Conservation (phyloP, 1,140 invertebrate species). For the Subanguina moxae region DNA sequence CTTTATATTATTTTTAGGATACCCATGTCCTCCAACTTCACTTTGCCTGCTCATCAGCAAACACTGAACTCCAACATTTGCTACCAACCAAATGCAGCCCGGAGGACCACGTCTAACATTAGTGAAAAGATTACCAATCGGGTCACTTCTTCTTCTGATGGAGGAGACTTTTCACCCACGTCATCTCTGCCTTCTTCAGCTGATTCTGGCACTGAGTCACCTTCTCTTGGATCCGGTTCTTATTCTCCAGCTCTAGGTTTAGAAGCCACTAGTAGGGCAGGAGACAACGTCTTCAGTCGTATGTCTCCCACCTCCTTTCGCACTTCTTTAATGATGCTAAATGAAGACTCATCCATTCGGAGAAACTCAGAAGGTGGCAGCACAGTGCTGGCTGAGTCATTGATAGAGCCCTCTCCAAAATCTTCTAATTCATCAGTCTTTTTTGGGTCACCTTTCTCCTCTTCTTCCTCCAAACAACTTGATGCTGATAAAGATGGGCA, state of each 20-base stretch:
- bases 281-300: background rate
- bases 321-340: background rate
- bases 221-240: background rate
- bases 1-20: too few species aligned
- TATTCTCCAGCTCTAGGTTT: background rate
- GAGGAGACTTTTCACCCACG: background rate
- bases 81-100: too few species aligned
- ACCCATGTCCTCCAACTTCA: too few species aligned
- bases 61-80: too few species aligned
- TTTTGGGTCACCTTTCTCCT: too few species aligned
- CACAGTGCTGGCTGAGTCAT: background rate
- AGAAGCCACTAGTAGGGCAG: background rate
- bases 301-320: background rate
- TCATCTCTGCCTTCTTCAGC: constrained; percentile 3
- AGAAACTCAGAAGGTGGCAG: background rate
- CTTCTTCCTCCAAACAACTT: too few species aligned
- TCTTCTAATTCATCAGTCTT: too few species aligned
- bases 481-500: too few species aligned
- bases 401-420: background rate
- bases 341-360: background rate
- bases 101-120: too few species aligned
- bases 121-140: too few species aligned
- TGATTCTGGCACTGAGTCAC: constrained; percentile 1
- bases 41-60: too few species aligned
- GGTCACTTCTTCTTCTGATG: background rate